Evolutionary conservation across 2,797 vertebrate genomes (phyloP), one percentile per base, ranked within the genome.

Genomic region (Tokudaia muenninki): DNA sequence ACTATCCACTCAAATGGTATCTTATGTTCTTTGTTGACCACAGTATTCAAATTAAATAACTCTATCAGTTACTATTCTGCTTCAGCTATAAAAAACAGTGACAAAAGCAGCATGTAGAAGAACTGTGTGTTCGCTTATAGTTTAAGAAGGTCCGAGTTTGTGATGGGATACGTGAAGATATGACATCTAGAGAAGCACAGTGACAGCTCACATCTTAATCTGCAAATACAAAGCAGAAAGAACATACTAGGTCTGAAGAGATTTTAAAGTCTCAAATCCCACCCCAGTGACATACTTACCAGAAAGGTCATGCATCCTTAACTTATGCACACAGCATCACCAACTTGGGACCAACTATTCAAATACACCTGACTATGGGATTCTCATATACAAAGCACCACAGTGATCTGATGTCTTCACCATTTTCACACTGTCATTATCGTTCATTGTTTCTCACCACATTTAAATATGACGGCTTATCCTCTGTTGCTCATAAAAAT

Each of bases 401-500:
- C 72, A 75, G 22, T 26, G 44, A 75, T 24, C 37, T 75, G 21
- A 26, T 75, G 31, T 57, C n/a, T 96, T 79, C 13, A 61, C 59
- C 59, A 72, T 88, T 87, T 50, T 94, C 79, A 94, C 47, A 65
- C 44, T 89, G 50, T 57, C 44, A 26, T 72, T n/a, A n/a, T 6
- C 9, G 4, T 75, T 37, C 70, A 72, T 74, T 41, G 8, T 74
- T 11, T 74, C 70, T 82, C 24, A 92, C 21, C 12, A 47, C 11
- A 87, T 95, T 82, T 75, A 82, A 91, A 90, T 91, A 61, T 75
- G 34, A 83, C 11, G 29, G 59, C 50, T 65, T 90, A 37, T 14
- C 83, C 34, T 88, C 6, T 86, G 37, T 52, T 91, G 19, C 34
- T 94, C 52, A 94, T 89, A 95, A 93, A 96, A 96, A 87, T 87